Percentiles rank a stretch among this genome's conserved stretches.
These are phyloP conservation scores for Coracopsis vasa DNA, from an alignment of 2,113 vertebrate species.

Conservation along the genomic window DNA sequence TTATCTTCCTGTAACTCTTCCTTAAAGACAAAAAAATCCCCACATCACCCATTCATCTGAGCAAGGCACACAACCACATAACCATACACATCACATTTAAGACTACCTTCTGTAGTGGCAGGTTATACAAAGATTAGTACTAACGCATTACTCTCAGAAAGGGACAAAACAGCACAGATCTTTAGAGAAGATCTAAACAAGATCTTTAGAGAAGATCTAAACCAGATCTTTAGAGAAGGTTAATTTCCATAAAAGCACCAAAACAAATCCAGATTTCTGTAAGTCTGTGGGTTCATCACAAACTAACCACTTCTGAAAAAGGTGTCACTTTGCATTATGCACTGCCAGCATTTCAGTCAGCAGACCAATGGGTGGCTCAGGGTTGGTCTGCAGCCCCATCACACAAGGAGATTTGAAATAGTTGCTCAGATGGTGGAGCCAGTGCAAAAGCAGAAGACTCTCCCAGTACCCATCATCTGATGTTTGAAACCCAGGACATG, in stretches of 20 bases:
- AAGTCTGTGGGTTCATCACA: background rate
- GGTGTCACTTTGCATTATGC: background rate
- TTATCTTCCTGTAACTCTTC: background rate
- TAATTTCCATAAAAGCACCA: background rate
- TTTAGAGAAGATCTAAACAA: background rate
- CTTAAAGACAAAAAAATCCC: background rate
- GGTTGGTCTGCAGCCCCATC: background rate
- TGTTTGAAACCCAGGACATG: background rate
- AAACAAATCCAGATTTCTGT: rapidly evolving
- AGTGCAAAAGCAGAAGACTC: background rate
- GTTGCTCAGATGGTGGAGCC: background rate
- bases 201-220: background rate
- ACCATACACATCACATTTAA: background rate
- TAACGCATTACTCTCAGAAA: rapidly evolving
- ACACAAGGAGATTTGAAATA: background rate
- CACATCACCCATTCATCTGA: background rate
- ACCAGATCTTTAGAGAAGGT: background rate
- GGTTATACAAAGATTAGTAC: background rate
- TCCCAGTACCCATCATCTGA: background rate
- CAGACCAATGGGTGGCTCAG: background rate
- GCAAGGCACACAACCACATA: background rate
- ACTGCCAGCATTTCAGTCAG: background rate
- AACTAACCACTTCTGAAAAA: background rate
- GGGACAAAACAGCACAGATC: background rate
- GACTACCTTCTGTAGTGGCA: background rate